Base-by-base conservation (phyloP, 2,888 invertebrate genomes). In the Tinea semifulvella region DNA sequence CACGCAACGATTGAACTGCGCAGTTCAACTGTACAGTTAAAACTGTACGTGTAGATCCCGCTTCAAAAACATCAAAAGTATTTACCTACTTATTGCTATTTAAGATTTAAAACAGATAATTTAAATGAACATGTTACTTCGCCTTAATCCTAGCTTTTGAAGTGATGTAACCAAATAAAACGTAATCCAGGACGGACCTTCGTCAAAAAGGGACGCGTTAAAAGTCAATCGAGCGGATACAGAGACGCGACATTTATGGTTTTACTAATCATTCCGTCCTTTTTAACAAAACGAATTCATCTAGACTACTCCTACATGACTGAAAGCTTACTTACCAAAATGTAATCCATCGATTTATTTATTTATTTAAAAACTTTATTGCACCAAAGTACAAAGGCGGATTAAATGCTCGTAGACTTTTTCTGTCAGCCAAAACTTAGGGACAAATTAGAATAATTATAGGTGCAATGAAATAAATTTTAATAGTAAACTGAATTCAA, bases 131-230 rank as follows among this genome's bases (percentile, higher is more conserved):
- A 27, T 27, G 5, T 35, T 35, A 35, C 16, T 13, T 35, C 10
- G 4, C 22, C 11, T 2, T 40, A 40, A 40, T 40, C 40, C 40
- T 11, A 40, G 19, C 13, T 22, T 40, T 40, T 39, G 7, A 40
- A 35, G 22, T 20, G 19, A 14, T 49, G 49, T 52, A 51, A 48
- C 51, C 54, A 53, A 56, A 53, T 52, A 49, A 53, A 44, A 47
- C 53, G 50, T 52, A 51, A 51, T 55, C 52, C 47, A 38, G 48
- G 28, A 54, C 53, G 53, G 54, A 58, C 58, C 58, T 58, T 58
- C 57, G 55, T 61, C 60, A 60, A 56, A 58, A 54, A 48, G 52
- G 54, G 55, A 56, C 59, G 52, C 54, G 57, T 56, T 56, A 54
- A 50, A 54, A 58, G 56, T 56, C 54, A 58, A 58, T 57, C 52